These are phyloP conservation scores for Rissa tridactyla DNA, from an alignment of 2,113 vertebrate genomes.

Conservation along the genomic window DNA sequence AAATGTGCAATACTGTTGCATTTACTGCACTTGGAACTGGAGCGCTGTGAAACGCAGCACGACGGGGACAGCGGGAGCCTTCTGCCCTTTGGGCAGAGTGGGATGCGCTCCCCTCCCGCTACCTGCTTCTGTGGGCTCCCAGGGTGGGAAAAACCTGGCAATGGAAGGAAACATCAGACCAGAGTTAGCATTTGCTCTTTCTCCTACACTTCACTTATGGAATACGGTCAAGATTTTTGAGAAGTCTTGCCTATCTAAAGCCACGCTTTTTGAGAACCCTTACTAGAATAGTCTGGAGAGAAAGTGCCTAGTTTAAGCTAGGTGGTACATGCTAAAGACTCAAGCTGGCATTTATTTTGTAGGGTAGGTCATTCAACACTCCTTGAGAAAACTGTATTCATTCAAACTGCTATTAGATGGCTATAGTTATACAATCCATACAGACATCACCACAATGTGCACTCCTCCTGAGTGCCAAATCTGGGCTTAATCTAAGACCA, in stretches of 20 bases:
- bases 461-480: not conserved
- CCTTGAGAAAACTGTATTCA: not conserved
- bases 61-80: not conserved
- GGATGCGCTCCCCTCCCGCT: not conserved
- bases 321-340: not conserved
- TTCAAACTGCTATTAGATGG: not conserved
- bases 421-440: not conserved
- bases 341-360: not conserved
- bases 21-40: not conserved
- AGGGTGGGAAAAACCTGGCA: not conserved
- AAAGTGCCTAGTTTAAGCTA: not conserved
- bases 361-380: not conserved
- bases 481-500: not conserved
- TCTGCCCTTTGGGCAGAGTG: fast-evolving
- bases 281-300: not conserved
- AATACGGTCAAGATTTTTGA: not conserved
- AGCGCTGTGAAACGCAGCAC: not conserved
- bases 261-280: not conserved
- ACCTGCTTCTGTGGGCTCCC: not conserved
- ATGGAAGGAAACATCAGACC: not conserved
- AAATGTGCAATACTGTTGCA: not conserved
- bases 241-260: not conserved
- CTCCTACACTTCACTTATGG: not conserved
- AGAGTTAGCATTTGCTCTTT: not conserved
- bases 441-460: not conserved